Conservation (phyloP, 2,888 invertebrate species). For the Nemapogon koenigi region DNA sequence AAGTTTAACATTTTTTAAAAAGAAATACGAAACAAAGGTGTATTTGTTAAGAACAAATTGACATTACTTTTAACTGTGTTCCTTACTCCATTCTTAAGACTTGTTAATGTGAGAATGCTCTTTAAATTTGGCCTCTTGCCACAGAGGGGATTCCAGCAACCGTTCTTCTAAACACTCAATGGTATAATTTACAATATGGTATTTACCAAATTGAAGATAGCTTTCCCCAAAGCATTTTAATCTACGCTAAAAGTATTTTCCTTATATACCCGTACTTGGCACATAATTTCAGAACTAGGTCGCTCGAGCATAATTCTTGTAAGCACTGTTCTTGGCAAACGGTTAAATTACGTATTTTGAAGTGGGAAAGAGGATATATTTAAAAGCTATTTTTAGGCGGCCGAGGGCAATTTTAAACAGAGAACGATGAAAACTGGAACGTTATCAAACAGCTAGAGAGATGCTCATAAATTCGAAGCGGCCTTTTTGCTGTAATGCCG, state of each 20-base stretch:
- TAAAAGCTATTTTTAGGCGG: slow-evolving; percentile 21
- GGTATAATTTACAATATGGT: slow-evolving; percentile 5
- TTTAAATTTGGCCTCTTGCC: slow-evolving; percentile 19
- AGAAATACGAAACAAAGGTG: not conserved
- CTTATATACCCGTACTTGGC: no score
- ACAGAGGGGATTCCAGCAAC: slow-evolving; percentile 9
- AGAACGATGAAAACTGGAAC: slow-evolving; percentile 32
- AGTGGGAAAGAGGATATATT: no score
- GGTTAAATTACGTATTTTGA: no score
- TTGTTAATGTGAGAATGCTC: slow-evolving; percentile 19
- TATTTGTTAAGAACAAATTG: not conserved
- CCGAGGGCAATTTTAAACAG: slow-evolving; percentile 14
- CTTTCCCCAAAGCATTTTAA: no score
- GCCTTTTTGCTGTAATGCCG: slow-evolving; percentile 61
- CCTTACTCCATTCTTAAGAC: slow-evolving; percentile 16
- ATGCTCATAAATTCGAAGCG: slow-evolving; percentile 59
- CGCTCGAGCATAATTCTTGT: no score
- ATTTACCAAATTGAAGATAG: slow-evolving; percentile 4
- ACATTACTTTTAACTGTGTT: not conserved
- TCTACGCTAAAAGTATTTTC: no score
- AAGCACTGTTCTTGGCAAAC: no score
- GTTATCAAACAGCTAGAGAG: slow-evolving; percentile 32
- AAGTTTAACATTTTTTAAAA: no score
- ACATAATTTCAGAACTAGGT: no score
- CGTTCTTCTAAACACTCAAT: slow-evolving; percentile 6